These are phyloP conservation scores for Crossocerus cetratus DNA, from an alignment of 2,888 invertebrate genomes.

Conservation along the genomic window DNA sequence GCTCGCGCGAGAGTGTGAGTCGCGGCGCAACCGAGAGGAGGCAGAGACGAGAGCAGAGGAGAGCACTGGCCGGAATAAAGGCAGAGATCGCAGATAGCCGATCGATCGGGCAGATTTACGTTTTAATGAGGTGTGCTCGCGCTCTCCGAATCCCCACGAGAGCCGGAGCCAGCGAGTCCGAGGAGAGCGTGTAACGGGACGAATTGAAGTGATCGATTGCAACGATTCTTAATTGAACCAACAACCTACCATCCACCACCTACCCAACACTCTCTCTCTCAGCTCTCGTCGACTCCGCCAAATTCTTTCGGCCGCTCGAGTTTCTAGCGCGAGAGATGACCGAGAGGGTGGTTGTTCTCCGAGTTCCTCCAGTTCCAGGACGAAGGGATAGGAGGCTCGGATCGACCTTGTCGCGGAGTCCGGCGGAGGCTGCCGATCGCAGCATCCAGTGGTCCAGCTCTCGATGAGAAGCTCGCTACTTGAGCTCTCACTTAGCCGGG, in stretches of 20 bases:
- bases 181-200: slow-evolving; percentile 46
- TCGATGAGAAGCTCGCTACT: slow-evolving; percentile 68
- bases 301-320: slow-evolving; percentile 13
- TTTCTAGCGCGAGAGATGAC: slow-evolving; percentile 17
- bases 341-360: slow-evolving; percentile 14
- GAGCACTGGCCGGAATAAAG: slow-evolving; percentile 41
- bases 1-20: neutral
- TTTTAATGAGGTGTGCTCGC: slow-evolving; percentile 52
- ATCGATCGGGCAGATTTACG: slow-evolving; percentile 52
- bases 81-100: slow-evolving; percentile 45
- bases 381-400: no score
- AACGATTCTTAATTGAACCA: slow-evolving; percentile 44
- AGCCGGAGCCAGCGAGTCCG: neutral
- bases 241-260: no score
- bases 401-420: no score
- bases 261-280: slow-evolving; percentile 4
- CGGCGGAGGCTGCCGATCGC: neutral
- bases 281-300: no score
- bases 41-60: neutral
- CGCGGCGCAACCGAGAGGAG: neutral
- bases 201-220: slow-evolving; percentile 51
- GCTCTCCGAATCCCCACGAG: slow-evolving; percentile 41
- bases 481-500: slow-evolving; percentile 76
- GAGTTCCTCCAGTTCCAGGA: slow-evolving; percentile 4
- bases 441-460: slow-evolving; percentile 6